Base-by-base conservation (phyloP, 2,888 invertebrate genomes). In the Drosophila cyrtoloma region DNA sequence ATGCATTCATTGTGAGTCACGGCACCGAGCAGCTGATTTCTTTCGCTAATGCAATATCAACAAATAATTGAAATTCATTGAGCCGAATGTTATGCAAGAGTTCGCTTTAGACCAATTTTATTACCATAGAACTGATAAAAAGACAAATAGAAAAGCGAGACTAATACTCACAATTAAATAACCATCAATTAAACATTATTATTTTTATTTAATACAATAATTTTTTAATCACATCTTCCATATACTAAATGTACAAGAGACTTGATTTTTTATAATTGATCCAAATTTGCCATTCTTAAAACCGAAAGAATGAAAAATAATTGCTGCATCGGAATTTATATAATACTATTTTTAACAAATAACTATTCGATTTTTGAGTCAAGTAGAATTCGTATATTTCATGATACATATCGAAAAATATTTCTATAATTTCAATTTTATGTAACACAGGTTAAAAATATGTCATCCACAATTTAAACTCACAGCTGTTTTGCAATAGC, bases 1-100 rank as follows among this genome's bases (percentile, higher is more conserved):
- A 53, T 64, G 57, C 53, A 58, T 78, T 77, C 79, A 79, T 75
- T 79, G 66, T 86, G 90, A 86, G 66, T 86, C 86, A 86, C 78
- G 68, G 51, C 63, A 55, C 61, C 63, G 32, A 77, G 62, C 71
- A 77, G 72, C 80, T 77, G 68, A 71, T 84, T 84, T 84, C 80
- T 75, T 76, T 76, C 32, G 62, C 71, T 42, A 62, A 62, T 64
- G 71, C 75, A 66, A 59, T 51, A 62, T 64, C 57, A 69, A 55
- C 35, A 59, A 57, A 59, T 35, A 65, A 71, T 55, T 58, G 33
- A 44, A 35, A 39, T 53, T 50, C 51, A 60, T 50, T 26, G 12
- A 26, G 22, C 32, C 16, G 26, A 58, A 59, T 56, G 57, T 78
- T 81, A 80, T 35, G 81, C 71, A 81, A 81, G 35, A 16, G 14